Evolutionary conservation across 53 echinoderm and acorn worm species (phyloP), one percentile per base, ranked within the genome.

Genomic region (Arbacia lixula): DNA sequence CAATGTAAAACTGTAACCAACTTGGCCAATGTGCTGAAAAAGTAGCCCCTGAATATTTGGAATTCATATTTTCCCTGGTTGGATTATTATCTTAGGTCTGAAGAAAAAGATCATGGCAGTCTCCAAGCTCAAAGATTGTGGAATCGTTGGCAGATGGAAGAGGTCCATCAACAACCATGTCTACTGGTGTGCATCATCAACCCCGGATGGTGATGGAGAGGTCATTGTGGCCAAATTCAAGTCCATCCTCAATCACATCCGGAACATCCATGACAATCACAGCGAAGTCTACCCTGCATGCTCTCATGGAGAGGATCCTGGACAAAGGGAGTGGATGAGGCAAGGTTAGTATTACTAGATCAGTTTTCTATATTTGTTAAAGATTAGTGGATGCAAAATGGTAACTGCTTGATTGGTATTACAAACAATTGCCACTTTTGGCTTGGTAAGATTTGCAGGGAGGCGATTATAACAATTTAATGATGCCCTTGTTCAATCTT

Each of bases 151-250:
- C n/a, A 46, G 26, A 50, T 88, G 83, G 74, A 64, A 50, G 16
- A 37, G 30, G 46, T 82, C 83, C 36, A 71, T 88, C 22, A 31
- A 34, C 12, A 72, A 83, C 36, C 88, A 88, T 34, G 16, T 88
- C 1, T 88, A 88, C 19, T 92, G 86, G 92, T 85, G 81, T 56
- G 92, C 92, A 1, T 50, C 79, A 16, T 88, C 92, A 9, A 88
- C 92, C 5, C 60, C 53, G 14, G 85, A 88, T 66, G 88, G 92
- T 1, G 54, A 91, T 80, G 85, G 85, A 35, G 85, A 85, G 11
- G 31, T 88, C 0, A 91, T 91, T 41, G 60, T 36, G 0, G 79
- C 91, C 25, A 88, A 92, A 38, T 92, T 31, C 64, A 49, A 57
- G 12, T 88, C 88, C 0, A n/a, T 92, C n/a, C 28, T 78, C 6